Base-by-base conservation (phyloP, 2,888 invertebrate species). In the Malthinus seriepunctatus region DNA sequence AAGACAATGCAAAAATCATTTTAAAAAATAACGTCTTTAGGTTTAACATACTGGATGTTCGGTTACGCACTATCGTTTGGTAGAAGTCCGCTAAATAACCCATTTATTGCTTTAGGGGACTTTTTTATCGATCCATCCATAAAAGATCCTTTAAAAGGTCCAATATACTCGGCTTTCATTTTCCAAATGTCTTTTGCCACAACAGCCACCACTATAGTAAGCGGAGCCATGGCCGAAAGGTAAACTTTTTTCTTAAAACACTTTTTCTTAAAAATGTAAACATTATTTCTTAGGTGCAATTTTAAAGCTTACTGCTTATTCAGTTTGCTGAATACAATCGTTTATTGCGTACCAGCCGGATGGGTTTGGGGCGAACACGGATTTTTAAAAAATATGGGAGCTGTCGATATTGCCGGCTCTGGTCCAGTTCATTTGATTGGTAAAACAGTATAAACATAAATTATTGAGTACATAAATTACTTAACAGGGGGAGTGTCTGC, bases 181-280 rank as follows among this genome's bases (percentile, higher is more conserved):
- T 96, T 95, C 78, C 95, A 95, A 75, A 79, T 94, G 66, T 93
- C 93, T 0, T 95, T 95, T 68, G 93, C 95, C 0, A 94, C 95
- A 0, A 91, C 91, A 0, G 89, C 95, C 0, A 95, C 95, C 0
- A 95, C 95, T 0, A 95, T 95, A 57, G 94, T 95, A 0, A 93
- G 93, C 69, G 96, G 96, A 0, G 94, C 95, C 4, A 95, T 96
- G 93, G 95, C 95, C 1, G 96, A 96, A 77, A 86, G 95, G 90
- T 92, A 75, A 70, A 15, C 8, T 14, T 33, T 31, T 11, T 1
- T 32, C 5, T 14, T 37, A 12, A n/a, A n/a, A n/a, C n/a, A n/a
- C n/a, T 11, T 9, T 1, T 10, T 10, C 11, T 3, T 2, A 14
- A 10, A 15, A 0, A 15, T 8, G 23, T 12, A 37, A 32, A 10